Evolutionary conservation across 2,888 invertebrate genomes (phyloP).

Genomic region (Caenorhabditis imperialis): DNA sequence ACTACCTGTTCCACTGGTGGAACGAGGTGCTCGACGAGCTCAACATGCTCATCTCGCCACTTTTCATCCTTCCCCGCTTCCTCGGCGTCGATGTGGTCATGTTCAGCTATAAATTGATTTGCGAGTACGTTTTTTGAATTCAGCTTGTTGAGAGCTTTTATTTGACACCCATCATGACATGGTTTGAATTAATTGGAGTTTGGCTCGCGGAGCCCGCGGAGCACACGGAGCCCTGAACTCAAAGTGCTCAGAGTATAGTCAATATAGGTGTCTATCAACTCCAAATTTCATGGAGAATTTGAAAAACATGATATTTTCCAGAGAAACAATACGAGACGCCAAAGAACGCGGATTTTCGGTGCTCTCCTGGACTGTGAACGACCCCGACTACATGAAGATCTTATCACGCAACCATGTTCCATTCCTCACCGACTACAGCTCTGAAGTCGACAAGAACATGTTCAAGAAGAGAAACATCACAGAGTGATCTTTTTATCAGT

Average conservation of each 20-base stretch:
- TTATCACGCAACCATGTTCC: constrained; percentile 49
- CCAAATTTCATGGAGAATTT: no score
- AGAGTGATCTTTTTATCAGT: constrained; percentile 1
- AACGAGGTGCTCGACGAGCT: constrained; percentile 53
- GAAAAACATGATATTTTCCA: constrained; percentile 19
- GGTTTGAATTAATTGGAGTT: no score
- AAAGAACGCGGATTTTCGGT: constrained; percentile 51
- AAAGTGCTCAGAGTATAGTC: no score
- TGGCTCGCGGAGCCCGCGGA: no score
- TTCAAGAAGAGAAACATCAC: constrained; percentile 2
- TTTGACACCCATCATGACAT: neutral
- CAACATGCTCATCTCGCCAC: constrained; percentile 45
- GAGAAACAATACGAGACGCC: constrained; percentile 45
- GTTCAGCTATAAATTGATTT: constrained; percentile 55
- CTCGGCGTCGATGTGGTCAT: constrained; percentile 64
- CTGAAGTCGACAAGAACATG: constrained; percentile 28
- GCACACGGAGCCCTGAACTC: no score
- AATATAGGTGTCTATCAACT: no score
- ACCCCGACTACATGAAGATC: constrained; percentile 52
- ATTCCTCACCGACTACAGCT: constrained; percentile 55
- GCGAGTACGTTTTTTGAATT: constrained; percentile 31
- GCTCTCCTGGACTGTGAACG: constrained; percentile 62
- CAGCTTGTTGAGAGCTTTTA: neutral
- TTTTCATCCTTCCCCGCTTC: constrained; percentile 57
- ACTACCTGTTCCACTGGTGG: constrained; percentile 49